Evolutionary conservation across 1,140 invertebrate species (phyloP), one percentile per base, ranked within the genome.

Genomic region (Antheraea pernyi): DNA sequence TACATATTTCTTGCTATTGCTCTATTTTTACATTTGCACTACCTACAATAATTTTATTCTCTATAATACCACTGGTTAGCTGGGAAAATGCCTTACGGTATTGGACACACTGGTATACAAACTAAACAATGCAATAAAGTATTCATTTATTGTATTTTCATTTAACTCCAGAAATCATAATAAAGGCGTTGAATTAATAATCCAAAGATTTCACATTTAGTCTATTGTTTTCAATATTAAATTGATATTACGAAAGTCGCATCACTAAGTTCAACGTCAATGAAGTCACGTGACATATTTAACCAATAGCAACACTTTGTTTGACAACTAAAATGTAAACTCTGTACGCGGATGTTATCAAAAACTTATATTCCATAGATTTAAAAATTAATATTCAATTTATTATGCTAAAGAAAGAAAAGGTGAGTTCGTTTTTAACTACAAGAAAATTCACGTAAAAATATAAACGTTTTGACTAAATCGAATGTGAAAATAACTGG

Each of bases 321-420:
- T 75, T 80, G 75, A 78, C 76, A 78, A 74, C 70, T 80, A 79
- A 81, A 80, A 79, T 79, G 72, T 73, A 76, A 73, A 80, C 70
- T 76, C 79, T 83, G 81, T 80, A 80, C 79, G 75, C 77, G 74
- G 79, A 74, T 74, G 72, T 76, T 82, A 76, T 73, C 76, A 77
- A 77, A 78, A 80, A 83, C 74, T 86, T 83, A 74, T 77, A 81
- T 36, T 82, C 76, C 78, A 83, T 72, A 79, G 84, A 78, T 81
- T 85, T 81, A 85, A 74, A 76, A 85, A 77, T 76, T 81, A 74
- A 69, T 71, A 63, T 59, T 37, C 37, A 36, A 19, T 71, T 53
- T 81, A 80, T 70, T 80, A 84, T 85, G 82, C 79, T 76, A 73
- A 81, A 84, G 84, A 84, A 84, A 80, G 81, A 83, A 80, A 80